Evolutionary conservation across 2,113 vertebrate species (phyloP).

Genomic region (Nanger granti): DNA sequence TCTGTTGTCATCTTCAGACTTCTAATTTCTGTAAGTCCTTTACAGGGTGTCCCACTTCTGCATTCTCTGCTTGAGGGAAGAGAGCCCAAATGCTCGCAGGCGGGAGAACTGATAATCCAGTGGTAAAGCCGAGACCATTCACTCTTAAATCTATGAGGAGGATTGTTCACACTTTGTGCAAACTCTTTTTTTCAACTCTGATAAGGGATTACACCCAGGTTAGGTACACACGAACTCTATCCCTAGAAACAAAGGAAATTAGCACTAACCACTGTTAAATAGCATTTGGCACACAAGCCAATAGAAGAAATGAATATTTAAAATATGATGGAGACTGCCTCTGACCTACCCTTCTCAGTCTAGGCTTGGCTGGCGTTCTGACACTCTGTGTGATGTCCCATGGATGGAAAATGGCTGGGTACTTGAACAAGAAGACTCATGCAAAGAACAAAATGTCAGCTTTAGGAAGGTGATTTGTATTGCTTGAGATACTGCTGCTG

Average conservation of each 20-base stretch:
- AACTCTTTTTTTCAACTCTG: neutral
- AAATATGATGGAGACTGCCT: constrained; percentile 3
- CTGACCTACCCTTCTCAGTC: neutral
- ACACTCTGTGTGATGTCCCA: neutral
- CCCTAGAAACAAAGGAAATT: constrained; percentile 27
- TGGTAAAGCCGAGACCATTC: neutral
- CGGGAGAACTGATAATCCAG: neutral
- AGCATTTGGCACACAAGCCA: constrained; percentile 16
- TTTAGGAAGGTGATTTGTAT: constrained; percentile 43
- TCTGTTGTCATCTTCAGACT: neutral
- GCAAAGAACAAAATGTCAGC: constrained; percentile 31
- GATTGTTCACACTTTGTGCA: neutral
- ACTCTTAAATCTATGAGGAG: neutral
- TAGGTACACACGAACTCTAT: neutral
- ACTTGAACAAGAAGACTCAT: constrained; percentile 9
- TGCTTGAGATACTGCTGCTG: too few relatives aligned
- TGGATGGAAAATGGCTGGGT: neutral
- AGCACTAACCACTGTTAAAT: constrained; percentile 11
- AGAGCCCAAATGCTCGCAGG: neutral
- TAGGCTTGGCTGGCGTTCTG: constrained; percentile 44
- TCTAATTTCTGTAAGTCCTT: neutral
- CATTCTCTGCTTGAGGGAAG: neutral
- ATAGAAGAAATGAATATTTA: constrained; percentile 51
- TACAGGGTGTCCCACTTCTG: neutral
- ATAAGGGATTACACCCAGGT: constrained; percentile 2